Base-by-base conservation (phyloP, 2,888 invertebrate species). In the Leptogaster cylindrica region DNA sequence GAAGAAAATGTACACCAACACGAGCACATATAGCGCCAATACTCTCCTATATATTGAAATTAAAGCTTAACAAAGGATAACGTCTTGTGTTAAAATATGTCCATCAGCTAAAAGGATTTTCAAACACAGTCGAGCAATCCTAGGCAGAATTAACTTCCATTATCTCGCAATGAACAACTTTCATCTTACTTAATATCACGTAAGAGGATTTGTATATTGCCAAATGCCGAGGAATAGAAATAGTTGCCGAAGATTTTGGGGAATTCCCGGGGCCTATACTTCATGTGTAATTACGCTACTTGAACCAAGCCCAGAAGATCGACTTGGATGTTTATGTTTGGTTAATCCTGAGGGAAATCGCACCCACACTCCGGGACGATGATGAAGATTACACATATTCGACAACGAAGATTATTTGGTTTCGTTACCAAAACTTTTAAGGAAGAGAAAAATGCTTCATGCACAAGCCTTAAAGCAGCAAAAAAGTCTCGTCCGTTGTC, bases 91-190 rank as follows among this genome's bases (percentile, higher is more conserved):
- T 65, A 65, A 65, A 51, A 65, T 65, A 65, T 65, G 65, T 65
- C 65, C 51, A 65, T 65, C 65, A 66, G 66, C 52, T 66, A 55
- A 28, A 52, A 66, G 46, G 66, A 66, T 66, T 66, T 66, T 20
- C 33, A 52, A 55, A 55, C 44, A 39, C 52, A 52, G 39, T 44
- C 28, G 46, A 66, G 52, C 66, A 41, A 39, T 66, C 52, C 44
- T 55, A 23, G 23, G 52, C 28, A 31, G 66, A 55, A 66, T 52
- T 66, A 52, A 55, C 52, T 66, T 52, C 52, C 52, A 66, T 66
- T 66, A 66, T 66, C 66, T 66, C 27, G 33, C 66, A 52, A 66
- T 66, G 66, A 66, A 66, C 55, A 66, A 66, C 66, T 66, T 66
- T 66, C 55, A 44, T 52, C 66, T 65, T 66, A 50, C 44, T 66